Evolutionary conservation across 1,140 invertebrate species (phyloP), one percentile per base, ranked within the genome.

Genomic region (Ceratina calcarata): DNA sequence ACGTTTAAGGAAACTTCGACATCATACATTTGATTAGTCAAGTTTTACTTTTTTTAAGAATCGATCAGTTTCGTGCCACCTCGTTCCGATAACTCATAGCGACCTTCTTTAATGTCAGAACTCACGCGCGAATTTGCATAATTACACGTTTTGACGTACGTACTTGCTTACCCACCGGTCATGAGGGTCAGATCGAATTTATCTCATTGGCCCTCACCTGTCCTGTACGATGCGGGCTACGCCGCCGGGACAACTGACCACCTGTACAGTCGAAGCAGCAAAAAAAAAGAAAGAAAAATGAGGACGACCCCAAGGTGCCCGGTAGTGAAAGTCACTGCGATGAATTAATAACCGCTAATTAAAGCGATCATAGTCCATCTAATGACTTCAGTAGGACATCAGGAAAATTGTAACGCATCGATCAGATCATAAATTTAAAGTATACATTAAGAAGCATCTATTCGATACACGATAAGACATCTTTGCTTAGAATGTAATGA

Each of bases 171-270:
- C 83, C 89, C 84, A 81, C 65, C 85, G 84, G 71, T 83, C 88
- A 93, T 92, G 89, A 91, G 91, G 92, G 92, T 90, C 88, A 91
- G 91, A 92, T 93, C 91, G 89, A 92, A 92, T 92, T 92, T 92
- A 92, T 92, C 90, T 91, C 87, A 87, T 87, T 90, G 88, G 88
- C 88, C 90, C 91, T 91, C 91, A 92, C 91, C 92, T 93, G 92
- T 91, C 91, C 87, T 78, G 81, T 81, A 85, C 82, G 68, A 93
- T 92, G 92, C 92, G 92, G 92, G 92, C 86, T 83, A 83, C 81
- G 69, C 78, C 81, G 69, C 78, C 69, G 89, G 82, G 87, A 89
- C 89, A 89, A 92, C 91, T 92, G 91, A 91, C 91, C 91, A 93
- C 81, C 81, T 84, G 90, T 85, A 91, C 85, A 87, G 86, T 87